These are phyloP conservation scores for Nephrotoma appendiculata DNA, from an alignment of 2,888 invertebrate species.

Conservation along the genomic window DNA sequence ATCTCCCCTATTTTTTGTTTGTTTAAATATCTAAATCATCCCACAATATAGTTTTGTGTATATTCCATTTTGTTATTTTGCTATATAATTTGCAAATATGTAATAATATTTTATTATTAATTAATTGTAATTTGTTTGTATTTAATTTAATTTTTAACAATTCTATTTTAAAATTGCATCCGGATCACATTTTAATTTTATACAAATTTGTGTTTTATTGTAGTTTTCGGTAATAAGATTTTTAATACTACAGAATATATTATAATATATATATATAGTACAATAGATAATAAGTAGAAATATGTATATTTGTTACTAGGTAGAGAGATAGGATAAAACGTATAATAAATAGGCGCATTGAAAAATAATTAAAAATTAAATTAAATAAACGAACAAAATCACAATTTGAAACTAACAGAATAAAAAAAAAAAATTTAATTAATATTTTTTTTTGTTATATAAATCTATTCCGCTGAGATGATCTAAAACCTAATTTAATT, in stretches of 20 bases:
- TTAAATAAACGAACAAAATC: background rate
- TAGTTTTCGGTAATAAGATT: background rate
- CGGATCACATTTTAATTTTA: background rate
- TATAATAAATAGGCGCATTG: background rate
- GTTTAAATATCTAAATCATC: background rate
- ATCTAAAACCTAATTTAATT: slow-evolving; percentile 1
- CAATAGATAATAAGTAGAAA: background rate
- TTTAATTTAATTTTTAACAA: background rate
- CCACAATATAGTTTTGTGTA: background rate
- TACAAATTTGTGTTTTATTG: background rate
- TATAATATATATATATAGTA: background rate
- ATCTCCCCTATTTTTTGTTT: background rate
- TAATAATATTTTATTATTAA: background rate
- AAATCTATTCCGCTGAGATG: slow-evolving; percentile 6
- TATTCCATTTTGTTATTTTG: background rate
- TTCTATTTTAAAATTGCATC: background rate
- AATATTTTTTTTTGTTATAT: background rate
- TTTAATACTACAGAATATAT: background rate
- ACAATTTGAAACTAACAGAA: background rate
- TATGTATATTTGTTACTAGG: background rate
- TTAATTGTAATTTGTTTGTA: background rate
- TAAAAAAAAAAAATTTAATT: background rate
- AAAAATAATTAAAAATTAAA: background rate
- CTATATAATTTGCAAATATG: background rate
- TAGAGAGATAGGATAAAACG: background rate